These are phyloP conservation scores for Nannobrachium achirus DNA, from an alignment of 2,113 vertebrate genomes.

Conservation along the genomic window DNA sequence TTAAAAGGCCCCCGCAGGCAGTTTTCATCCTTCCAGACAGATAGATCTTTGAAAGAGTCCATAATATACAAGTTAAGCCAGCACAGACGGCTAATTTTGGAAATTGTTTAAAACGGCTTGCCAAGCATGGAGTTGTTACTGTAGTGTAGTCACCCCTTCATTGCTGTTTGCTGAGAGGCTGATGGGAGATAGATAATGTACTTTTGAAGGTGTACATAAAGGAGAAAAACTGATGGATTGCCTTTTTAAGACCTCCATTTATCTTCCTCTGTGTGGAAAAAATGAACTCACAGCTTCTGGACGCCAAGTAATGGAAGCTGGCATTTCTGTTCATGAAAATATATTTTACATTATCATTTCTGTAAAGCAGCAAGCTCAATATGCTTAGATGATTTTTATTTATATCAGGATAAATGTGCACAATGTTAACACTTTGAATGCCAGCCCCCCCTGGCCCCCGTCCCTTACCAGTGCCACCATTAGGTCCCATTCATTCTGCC, in stretches of 20 bases:
- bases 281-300: slow-evolving; percentile 38
- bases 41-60: slow-evolving; percentile 19
- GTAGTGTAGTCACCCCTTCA: not conserved
- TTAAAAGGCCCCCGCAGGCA: not conserved
- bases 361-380: too few species aligned
- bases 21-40: slow-evolving; percentile 6
- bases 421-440: too few species aligned
- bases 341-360: too few species aligned
- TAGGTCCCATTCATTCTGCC: too few species aligned
- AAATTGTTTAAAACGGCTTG: slow-evolving; percentile 30
- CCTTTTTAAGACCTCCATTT: slow-evolving; percentile 29
- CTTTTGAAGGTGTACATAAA: slow-evolving; percentile 33
- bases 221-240: slow-evolving; percentile 44
- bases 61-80: slow-evolving; percentile 39
- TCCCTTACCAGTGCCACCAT: too few species aligned
- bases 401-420: too few species aligned
- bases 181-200: slow-evolving; percentile 9
- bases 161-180: slow-evolving; percentile 23
- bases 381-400: too few species aligned
- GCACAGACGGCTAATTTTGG: slow-evolving; percentile 42
- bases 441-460: too few species aligned
- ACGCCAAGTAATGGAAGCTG: too few species aligned
- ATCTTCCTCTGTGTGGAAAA: slow-evolving; percentile 34
- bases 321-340: too few species aligned
- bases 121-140: slow-evolving; percentile 24